Conservation (phyloP, 2,888 invertebrate species). For the Autographa gamma region DNA sequence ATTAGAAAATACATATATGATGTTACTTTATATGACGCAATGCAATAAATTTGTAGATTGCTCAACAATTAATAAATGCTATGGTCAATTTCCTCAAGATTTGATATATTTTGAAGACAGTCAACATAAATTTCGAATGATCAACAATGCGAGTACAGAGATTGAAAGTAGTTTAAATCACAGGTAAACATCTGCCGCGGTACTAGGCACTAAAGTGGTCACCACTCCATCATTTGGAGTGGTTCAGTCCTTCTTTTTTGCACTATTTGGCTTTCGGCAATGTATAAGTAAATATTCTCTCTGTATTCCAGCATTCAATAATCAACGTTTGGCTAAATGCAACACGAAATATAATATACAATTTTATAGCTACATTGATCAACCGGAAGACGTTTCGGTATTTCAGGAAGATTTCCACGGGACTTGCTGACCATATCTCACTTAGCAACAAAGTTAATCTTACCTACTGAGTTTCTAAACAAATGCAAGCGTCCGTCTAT, state of each 20-base stretch:
- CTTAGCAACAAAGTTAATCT: neutral
- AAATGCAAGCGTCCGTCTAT: neutral
- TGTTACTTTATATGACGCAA: too few relatives aligned
- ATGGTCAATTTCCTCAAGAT: neutral
- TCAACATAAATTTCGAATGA: neutral
- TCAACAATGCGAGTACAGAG: constrained; percentile 1
- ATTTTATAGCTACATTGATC: neutral
- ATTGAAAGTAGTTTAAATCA: neutral
- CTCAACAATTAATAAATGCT: neutral
- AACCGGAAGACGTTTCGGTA: neutral
- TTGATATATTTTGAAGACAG: constrained; percentile 1
- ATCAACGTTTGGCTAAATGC: neutral
- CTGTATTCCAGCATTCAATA: neutral
- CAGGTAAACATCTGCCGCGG: neutral
- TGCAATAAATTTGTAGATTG: neutral
- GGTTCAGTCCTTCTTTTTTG: neutral
- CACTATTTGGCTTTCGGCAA: neutral
- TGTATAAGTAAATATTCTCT: neutral
- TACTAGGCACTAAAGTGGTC: neutral
- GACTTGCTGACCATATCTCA: neutral
- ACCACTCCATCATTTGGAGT: neutral
- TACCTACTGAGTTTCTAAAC: neutral
- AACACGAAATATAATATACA: neutral
- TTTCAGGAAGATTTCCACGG: neutral
- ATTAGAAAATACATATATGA: neutral